Conservation (phyloP, 2,113 vertebrate genomes). For the Chamaetylas fuelleborni region DNA sequence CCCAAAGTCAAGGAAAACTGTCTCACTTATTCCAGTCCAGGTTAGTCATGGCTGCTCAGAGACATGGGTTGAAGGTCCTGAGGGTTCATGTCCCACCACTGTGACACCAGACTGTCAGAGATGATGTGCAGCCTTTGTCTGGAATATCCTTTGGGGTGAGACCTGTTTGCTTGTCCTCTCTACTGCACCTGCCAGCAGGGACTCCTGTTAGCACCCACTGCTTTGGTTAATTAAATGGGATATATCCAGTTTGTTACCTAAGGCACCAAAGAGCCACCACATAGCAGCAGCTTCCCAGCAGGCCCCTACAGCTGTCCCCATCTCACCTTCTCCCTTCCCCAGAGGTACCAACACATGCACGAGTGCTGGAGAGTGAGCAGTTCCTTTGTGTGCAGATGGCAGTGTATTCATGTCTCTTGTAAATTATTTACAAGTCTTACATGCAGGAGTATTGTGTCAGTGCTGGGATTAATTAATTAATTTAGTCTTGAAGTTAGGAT, state of each 20-base stretch:
- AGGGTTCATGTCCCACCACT: background rate
- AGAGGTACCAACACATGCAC: rapidly evolving
- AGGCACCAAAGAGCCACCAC: background rate
- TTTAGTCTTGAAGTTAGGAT: background rate
- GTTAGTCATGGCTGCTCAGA: background rate
- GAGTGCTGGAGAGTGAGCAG: background rate
- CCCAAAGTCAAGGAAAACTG: background rate
- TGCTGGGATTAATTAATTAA: background rate
- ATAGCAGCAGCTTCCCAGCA: background rate
- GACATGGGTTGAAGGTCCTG: background rate
- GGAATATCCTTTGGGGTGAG: background rate
- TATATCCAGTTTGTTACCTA: background rate
- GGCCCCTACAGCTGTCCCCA: background rate
- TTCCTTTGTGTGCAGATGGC: background rate
- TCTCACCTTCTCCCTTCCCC: background rate
- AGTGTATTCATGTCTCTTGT: rapidly evolving
- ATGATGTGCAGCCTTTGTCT: background rate
- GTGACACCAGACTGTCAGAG: background rate
- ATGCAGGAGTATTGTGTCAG: background rate
- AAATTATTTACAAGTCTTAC: background rate
- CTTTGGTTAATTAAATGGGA: background rate
- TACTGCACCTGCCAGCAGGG: background rate
- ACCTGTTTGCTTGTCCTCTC: background rate
- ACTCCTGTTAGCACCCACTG: background rate
- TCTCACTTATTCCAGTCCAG: background rate